Base-by-base conservation (phyloP, 2,888 invertebrate genomes). In the Drosophila lacicola region DNA sequence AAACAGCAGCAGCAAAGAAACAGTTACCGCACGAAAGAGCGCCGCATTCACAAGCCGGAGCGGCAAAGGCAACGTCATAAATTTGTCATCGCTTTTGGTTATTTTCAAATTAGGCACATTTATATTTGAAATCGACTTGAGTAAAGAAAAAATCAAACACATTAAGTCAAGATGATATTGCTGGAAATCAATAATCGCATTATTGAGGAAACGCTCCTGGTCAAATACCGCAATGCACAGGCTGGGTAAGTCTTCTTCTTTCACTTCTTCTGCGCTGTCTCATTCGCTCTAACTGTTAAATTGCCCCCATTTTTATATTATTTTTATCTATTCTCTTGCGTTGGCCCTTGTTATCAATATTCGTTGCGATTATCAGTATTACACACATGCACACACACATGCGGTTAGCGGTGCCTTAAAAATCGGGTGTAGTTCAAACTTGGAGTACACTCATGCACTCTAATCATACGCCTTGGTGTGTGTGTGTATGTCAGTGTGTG, bases 161-260 rank as follows among this genome's bases (percentile, higher is more conserved):
- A 55, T 67, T 56, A 41, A 39, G 50, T 53, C 65, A 80, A 62
- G 60, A 98, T 98, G 98, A 98, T 98, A 95, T 95, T 98, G 93
- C 95, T 99, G 93, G 99, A 99, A 95, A 98, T 98, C 94, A 98
- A 99, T 94, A 99, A 99, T 95, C 96, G 98, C 93, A 98, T 99
- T 94, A 96, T 99, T 90, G 98, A 98, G 94, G 99, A 99, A 94
- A 98, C 98, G 71, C 94, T 99, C 92, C 95, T 96, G 91, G 95
- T 97, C 90, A 99, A 99, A 95, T 98, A 98, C 94, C 97, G 96
- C 94, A 98, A 98, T 95, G 97, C 97, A 92, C 94, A 97, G 93
- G 96, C 97, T 91, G 98, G 98, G 99, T 99, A 77, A 92, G 92
- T 92, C 21, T 49, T 65, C 64, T 63, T 63, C 55, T 58, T 62